A percentile compares a stretch with the other conserved stretches of the same genome.
Evolutionary conservation across 37 sponge, comb jelly and placozoan species (phyloP).

Genomic region (Aphrocallistes beatrix): DNA sequence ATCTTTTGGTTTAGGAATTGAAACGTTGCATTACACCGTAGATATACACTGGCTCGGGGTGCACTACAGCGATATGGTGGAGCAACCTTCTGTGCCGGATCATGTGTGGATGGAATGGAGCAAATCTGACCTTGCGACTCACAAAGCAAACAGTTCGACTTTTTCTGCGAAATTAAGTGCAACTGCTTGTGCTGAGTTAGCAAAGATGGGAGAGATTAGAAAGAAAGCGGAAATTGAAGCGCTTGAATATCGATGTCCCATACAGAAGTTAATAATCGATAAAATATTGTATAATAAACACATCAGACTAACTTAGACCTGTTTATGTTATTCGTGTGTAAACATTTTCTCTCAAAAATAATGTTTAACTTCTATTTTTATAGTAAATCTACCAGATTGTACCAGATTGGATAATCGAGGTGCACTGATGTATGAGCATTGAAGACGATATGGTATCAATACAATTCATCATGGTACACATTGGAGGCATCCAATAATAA

Average conservation of each 20-base stretch:
- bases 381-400: too few relatives aligned
- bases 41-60: conserved; percentile 74
- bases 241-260: conserved; percentile 15
- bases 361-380: too few relatives aligned
- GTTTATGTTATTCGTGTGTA: too few relatives aligned
- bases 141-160: not conserved
- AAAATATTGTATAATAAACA: not conserved
- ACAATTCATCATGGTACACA: too few relatives aligned
- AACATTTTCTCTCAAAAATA: too few relatives aligned
- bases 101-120: not conserved
- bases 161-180: not conserved
- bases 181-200: conserved; percentile 26
- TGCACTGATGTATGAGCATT: too few relatives aligned
- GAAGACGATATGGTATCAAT: too few relatives aligned
- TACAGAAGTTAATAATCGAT: not conserved
- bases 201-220: conserved; percentile 29
- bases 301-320: too few relatives aligned
- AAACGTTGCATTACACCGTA: conserved; percentile 48
- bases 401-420: too few relatives aligned
- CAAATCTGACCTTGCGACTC: not conserved
- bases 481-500: too few relatives aligned
- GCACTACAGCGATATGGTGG: conserved; percentile 57
- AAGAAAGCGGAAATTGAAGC: conserved; percentile 82
- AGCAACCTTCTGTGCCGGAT: not conserved
- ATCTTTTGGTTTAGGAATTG: conserved; percentile 70